Conservation (phyloP, 2,113 vertebrate species). For the Eolophus roseicapilla region DNA sequence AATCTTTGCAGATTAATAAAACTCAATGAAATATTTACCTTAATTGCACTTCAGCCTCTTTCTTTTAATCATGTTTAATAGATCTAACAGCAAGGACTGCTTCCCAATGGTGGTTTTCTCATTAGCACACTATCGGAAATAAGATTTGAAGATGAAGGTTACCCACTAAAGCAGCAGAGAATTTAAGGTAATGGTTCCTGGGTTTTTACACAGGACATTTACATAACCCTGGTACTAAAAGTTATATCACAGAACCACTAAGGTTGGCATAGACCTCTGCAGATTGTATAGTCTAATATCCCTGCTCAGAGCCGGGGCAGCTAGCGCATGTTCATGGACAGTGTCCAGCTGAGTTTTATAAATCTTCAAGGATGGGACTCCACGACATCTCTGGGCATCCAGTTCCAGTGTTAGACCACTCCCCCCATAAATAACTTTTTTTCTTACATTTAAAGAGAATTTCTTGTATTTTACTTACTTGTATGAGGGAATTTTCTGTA, state of each 20-base stretch:
- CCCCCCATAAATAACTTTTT: not conserved
- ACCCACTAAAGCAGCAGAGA: not conserved
- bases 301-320: not conserved
- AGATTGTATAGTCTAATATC: not conserved
- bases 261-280: not conserved
- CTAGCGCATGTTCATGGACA: not conserved
- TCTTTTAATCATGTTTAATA: conserved; percentile 48
- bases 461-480: not conserved
- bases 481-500: not conserved
- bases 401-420: not conserved
- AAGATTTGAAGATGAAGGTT: not conserved
- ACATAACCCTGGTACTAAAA: not conserved
- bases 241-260: not conserved
- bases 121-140: conserved; percentile 9
- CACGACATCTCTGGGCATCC: rapidly evolving
- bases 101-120: conserved; percentile 15
- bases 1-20: conserved; percentile 24
- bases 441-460: not conserved
- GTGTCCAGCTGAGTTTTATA: not conserved
- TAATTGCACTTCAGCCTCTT: conserved; percentile 38
- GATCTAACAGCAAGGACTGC: conserved; percentile 8
- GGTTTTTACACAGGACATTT: not conserved
- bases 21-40: conserved; percentile 42
- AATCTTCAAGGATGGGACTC: not conserved
- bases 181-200: not conserved